Evolutionary conservation across 2,113 vertebrate species (phyloP), one percentile per base, ranked within the genome.

Genomic region (Nesoenas mayeri): DNA sequence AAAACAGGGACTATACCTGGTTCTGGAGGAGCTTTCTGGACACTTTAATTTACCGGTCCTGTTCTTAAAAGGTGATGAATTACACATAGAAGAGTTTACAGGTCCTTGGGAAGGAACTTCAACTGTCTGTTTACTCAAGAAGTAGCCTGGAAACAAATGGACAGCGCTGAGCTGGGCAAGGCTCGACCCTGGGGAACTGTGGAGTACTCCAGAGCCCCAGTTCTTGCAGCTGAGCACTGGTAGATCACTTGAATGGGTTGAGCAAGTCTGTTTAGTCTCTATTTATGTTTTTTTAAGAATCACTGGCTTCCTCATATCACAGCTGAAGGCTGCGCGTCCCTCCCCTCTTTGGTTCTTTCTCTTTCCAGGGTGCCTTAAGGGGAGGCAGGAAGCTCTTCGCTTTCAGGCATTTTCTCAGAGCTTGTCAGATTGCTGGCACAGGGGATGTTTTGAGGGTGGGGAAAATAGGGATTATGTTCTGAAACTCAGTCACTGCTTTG

Each of bases 41-140:
- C 80, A 11, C 47, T 60, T 75, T 96, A 95, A 97, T 91, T 97
- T 95, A 95, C 93, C 93, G 77, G 75, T 88, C 74, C 79, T 57
- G n/a, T 61, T 91, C 24, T 44, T 84, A 95, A 85, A 89, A 91
- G 79, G 40, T 82, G 73, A 87, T 75, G 79, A 91, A 86, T 94
- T 95, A 94, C 15, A 6, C 44, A 42, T 11, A 56, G 54, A 70
- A 70, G 85, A 94, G 96, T 93, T 97, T 94, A 96, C 91, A 93
- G 91, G 82, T 90, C 81, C 88, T 89, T 91, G 88, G 83, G 93
- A 91, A 94, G 95, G 92, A 82, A 79, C 56, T 85, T 95, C 53
- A 89, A 0, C 82, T 85, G 51, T 67, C 61, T 64, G 29, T 89
- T 96, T 78, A 83, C 88, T 83, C 66, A 38, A 69, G 54, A 34